A percentile compares a stretch with the other conserved stretches of the same genome.
Evolutionary conservation across 2,113 vertebrate species (phyloP).

Genomic region (Zapus hudsonius): DNA sequence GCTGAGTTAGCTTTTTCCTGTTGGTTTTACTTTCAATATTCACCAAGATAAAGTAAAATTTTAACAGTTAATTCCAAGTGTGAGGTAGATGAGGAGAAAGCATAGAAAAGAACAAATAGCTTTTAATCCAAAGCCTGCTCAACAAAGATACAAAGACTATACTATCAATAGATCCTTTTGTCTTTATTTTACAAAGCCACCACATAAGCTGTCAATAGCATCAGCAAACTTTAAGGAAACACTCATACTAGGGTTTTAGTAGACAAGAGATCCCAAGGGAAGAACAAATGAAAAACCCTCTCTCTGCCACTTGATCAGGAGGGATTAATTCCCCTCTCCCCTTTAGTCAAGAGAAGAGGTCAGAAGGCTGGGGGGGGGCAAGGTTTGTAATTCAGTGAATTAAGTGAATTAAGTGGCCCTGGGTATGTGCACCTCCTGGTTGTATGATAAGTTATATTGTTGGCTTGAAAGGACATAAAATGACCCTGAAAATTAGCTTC

Average conservation of each 20-base stretch:
- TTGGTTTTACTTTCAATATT: background rate
- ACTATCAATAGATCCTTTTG: background rate
- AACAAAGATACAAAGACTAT: background rate
- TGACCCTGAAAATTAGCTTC: no score
- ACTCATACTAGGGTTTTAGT: background rate
- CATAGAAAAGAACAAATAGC: background rate
- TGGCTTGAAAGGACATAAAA: no score
- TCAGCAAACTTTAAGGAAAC: background rate
- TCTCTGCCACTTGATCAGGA: background rate
- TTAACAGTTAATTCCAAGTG: background rate
- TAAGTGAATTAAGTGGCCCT: background rate
- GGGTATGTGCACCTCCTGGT: background rate
- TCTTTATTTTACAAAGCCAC: background rate
- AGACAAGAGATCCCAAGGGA: background rate
- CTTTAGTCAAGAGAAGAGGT: background rate
- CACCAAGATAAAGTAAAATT: background rate
- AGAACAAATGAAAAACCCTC: background rate
- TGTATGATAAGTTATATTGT: no score
- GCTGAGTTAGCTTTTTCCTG: background rate
- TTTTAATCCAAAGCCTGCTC: background rate
- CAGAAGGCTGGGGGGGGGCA: background rate
- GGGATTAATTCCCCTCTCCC: background rate
- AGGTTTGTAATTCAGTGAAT: background rate
- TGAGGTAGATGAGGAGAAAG: background rate
- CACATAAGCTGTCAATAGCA: rapidly evolving